These are phyloP conservation scores for Dione vanillae DNA, from an alignment of 2,888 invertebrate species.

Conservation along the genomic window DNA sequence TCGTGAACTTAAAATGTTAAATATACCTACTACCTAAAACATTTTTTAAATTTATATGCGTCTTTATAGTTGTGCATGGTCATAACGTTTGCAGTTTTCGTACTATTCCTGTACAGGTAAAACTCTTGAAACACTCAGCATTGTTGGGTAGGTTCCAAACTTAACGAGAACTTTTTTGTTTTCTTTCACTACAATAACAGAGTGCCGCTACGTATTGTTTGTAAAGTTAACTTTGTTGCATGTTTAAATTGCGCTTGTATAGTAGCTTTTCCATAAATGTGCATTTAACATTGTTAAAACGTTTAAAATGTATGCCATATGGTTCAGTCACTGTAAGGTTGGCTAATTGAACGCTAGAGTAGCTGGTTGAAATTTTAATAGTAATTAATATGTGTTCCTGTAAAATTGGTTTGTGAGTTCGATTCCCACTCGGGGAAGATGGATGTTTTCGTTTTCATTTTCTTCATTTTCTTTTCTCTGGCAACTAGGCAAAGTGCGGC, in stretches of 20 bases:
- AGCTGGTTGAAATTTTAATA: too few relatives aligned
- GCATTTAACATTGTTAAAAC: neutral
- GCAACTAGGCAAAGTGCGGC: too few relatives aligned
- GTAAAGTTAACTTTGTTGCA: neutral
- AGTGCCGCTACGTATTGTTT: constrained; percentile 6
- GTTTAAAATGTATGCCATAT: neutral
- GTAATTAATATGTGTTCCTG: too few relatives aligned
- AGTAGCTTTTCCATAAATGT: neutral
- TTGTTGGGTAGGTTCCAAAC: constrained; percentile 24
- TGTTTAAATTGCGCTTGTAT: neutral
- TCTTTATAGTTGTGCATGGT: too few relatives aligned
- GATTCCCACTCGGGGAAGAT: too few relatives aligned
- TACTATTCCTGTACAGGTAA: neutral
- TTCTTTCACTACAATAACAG: constrained; percentile 2
- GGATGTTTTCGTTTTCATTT: too few relatives aligned
- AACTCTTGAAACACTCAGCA: constrained; percentile 1
- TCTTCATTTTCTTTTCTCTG: too few relatives aligned
- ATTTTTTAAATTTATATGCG: too few relatives aligned
- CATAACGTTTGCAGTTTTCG: too few relatives aligned
- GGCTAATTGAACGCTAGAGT: neutral
- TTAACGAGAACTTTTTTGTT: constrained; percentile 1
- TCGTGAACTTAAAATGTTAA: too few relatives aligned
- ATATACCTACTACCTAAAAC: too few relatives aligned
- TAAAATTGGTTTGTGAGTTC: too few relatives aligned
- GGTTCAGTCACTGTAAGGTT: neutral